Evolutionary conservation across 2,113 vertebrate genomes (phyloP), one percentile per base, ranked within the genome.

Genomic region (Cryptomyrus ogoouensis): DNA sequence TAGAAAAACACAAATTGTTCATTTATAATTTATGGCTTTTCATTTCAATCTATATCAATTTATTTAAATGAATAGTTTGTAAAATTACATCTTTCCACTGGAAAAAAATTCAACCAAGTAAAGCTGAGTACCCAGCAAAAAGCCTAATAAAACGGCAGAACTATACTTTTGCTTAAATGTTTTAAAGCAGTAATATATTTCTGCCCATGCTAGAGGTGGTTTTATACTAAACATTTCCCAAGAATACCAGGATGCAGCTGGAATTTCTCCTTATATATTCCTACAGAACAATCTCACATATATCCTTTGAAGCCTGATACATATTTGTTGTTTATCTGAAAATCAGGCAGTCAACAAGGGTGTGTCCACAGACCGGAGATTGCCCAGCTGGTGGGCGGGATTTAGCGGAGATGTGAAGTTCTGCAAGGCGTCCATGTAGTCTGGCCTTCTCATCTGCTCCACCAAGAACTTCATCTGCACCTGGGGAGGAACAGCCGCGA

Each of bases 401-500:
- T 99, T 99, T 50, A 99, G 96, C 87, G 98, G 98, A 89, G 98
- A 99, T 3, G 98, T 97, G 95, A 98, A 99, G 89, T 97, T 98
- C 94, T 99, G 98, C 5, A 99, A 94, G n/a, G 98, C 98, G 93
- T 99, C 98, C 98, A 99, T 99, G 93, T 98, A 99, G 94, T 99
- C 98, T 1, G 98, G 98, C 87, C 98, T 95, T 92, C 98, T 98
- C 98, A 99, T 99, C 91, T 99, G 98, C 90, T 99, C 98, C 91
- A 99, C 98, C 89, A 99, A 96, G 93, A 99, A 99, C 94, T 98
- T 98, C 98, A 99, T 99, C 94, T 99, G 98, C 92, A 99, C 98
- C 98, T 99, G 89, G 92, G 90, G 92, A 90, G 24, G 35, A 31
- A 35, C 9, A 85, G 74, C 4, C 13, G 17, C 9, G 17, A 8